These are phyloP conservation scores for Miniopterus natalensis DNA, from an alignment of 2,113 vertebrate species.

Conservation along the genomic window DNA sequence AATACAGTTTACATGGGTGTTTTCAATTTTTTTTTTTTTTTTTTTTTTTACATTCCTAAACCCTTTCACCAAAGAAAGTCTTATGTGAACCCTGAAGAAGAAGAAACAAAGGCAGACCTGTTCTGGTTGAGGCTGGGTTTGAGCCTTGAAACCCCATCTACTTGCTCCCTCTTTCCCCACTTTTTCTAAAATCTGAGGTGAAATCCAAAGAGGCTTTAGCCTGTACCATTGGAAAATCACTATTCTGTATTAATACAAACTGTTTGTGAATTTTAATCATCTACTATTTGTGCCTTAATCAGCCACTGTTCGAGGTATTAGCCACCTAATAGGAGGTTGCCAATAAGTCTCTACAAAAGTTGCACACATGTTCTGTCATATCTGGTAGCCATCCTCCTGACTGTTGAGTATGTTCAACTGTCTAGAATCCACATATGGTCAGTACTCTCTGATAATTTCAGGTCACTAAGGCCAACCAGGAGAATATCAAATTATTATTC, in stretches of 20 bases:
- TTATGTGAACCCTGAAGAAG: neutral
- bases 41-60: neutral
- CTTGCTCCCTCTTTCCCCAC: neutral
- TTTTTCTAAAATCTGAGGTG: neutral
- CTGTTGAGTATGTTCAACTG: neutral
- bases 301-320: neutral
- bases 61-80: neutral
- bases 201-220: conserved; percentile 22
- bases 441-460: conserved; percentile 37
- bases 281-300: neutral
- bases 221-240: neutral
- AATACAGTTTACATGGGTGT: neutral
- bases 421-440: neutral
- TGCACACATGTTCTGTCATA: neutral
- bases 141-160: neutral
- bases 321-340: neutral
- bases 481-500: conserved; percentile 49
- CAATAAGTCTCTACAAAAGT: neutral
- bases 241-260: neutral
- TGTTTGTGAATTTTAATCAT: neutral
- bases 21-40: neutral
- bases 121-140: neutral
- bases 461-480: neutral
- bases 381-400: neutral
- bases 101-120: neutral